These are phyloP conservation scores for Artibeus jamaicensis DNA, from an alignment of 2,797 vertebrate species.

Conservation along the genomic window DNA sequence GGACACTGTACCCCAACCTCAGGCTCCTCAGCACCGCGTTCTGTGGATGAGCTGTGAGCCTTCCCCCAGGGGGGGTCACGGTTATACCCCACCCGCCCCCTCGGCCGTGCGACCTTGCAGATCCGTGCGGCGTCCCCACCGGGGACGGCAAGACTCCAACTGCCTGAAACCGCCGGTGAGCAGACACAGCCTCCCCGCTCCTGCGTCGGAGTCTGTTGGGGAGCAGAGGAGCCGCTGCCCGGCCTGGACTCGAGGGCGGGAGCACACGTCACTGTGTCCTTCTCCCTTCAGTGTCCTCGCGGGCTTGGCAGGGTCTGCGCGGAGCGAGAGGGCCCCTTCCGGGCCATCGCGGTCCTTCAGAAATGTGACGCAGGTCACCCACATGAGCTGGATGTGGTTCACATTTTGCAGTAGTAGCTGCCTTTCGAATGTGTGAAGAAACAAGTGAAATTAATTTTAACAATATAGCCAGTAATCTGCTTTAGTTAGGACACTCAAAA, in stretches of 20 bases:
- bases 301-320: neutral
- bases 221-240: too few species aligned
- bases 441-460: neutral
- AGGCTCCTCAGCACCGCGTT: neutral
- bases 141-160: neutral
- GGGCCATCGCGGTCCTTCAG: neutral
- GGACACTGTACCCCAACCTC: neutral
- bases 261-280: neutral
- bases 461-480: neutral
- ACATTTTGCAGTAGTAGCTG: neutral
- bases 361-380: neutral
- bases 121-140: neutral
- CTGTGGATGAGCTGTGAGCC: neutral
- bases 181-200: too few species aligned
- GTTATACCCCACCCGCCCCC: neutral
- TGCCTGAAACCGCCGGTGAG: neutral
- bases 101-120: neutral
- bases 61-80: neutral
- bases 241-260: neutral
- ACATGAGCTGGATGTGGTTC: neutral
- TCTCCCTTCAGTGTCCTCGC: neutral
- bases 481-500: neutral
- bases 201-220: neutral
- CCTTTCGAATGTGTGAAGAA: neutral
- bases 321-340: neutral